Evolutionary conservation across 1,140 invertebrate genomes (phyloP).

Genomic region (Brachionus angularis): DNA sequence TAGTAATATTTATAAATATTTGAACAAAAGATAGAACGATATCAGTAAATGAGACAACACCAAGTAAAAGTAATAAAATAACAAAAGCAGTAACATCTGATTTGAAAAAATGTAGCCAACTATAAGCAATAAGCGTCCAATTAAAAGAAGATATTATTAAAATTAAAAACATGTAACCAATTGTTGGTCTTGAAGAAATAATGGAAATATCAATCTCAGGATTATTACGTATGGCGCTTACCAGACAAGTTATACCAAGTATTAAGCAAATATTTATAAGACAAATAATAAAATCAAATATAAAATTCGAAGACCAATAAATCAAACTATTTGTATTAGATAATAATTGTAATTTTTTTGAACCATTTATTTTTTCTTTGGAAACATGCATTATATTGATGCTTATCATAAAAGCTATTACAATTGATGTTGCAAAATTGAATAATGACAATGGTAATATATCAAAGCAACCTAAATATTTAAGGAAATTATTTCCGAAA

Average conservation of each 20-base stretch:
- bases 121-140: conserved; percentile 28
- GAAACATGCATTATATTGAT: conserved; percentile 19
- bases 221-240: conserved; percentile 12
- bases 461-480: conserved; percentile 37
- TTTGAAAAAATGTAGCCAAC: conserved; percentile 37
- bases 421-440: conserved; percentile 1
- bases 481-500: conserved; percentile 31
- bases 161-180: conserved; percentile 23
- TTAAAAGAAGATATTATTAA: conserved; percentile 14
- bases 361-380: conserved; percentile 26
- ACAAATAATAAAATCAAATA: conserved; percentile 39
- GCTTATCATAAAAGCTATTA: conserved; percentile 8
- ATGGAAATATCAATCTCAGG: conserved; percentile 18
- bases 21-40: conserved; percentile 37
- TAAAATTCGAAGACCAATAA: conserved; percentile 35
- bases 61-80: not conserved
- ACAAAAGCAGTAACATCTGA: conserved; percentile 43
- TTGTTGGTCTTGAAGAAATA: conserved; percentile 5
- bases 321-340: not conserved
- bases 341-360: conserved; percentile 38
- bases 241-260: conserved; percentile 3
- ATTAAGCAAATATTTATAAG: not conserved
- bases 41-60: conserved; percentile 6
- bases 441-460: conserved; percentile 34
- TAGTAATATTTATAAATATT: conserved; percentile 16